Base-by-base conservation (phyloP, 2,888 invertebrate species). In the Philhelius pedissequus region DNA sequence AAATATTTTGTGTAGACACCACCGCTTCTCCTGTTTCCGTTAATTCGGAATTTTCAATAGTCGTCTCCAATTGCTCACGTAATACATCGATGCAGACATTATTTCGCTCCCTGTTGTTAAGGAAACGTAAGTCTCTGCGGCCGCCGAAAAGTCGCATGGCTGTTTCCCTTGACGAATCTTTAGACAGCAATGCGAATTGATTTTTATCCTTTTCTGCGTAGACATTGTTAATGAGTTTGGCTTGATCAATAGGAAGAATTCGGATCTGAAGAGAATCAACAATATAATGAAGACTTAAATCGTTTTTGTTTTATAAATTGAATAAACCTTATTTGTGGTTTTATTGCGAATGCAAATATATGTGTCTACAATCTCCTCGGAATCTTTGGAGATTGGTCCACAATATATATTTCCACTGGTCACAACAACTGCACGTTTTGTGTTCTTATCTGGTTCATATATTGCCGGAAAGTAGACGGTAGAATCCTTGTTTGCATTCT, bases 331-430 rank as follows among this genome's bases (percentile, higher is more conserved):
- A 69, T 90, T 89, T n/a, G 91, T 89, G 7, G 20, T 30, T 75
- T 89, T 91, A 58, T 89, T 89, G 3, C 89, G 89, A 3, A 91
- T 81, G 56, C 89, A 91, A 20, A 91, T 86, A 52, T 90, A 91
- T 0, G 88, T 89, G 54, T 91, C 89, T 0, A 87, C 88, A 13
- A 90, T 74, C 2, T 87, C 78, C 4, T 71, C 56, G 0, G 86
- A 32, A 7, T 64, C 43, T 0, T 83, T 73, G 4, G 82, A 81
- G 3, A 88, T 58, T 0, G 62, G 5, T 0, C 91, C 91, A 1
- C 88, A 64, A 43, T 91, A 91, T 1, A 87, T 56, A 11, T 88
- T 87, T 0, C 86, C 86, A n/a, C 88, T 88, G 2, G 90, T 87
- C 5, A 88, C 81, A 4, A 91, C 78, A 7, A 90, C 35, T 1